Percentiles rank a stretch among this genome's conserved stretches.
phyloP scores from a whole-genome alignment of 2,113 vertebrate species.

The Tor tambroides region DNA sequence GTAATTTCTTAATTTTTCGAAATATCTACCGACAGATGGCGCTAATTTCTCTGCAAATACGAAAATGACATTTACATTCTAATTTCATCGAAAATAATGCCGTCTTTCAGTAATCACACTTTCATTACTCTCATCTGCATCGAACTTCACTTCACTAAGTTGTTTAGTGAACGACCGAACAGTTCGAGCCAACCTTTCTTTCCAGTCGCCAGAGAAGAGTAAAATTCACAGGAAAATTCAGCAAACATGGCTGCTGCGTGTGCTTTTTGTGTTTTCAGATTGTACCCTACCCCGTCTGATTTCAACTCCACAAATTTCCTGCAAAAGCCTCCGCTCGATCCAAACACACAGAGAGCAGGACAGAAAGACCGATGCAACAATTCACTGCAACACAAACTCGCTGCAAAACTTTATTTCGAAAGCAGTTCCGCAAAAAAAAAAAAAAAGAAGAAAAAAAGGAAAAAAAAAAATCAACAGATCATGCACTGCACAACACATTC shows the following conservation, averaged over 20 bases:
- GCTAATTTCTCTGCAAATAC: constrained; percentile 79
- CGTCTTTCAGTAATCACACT: neutral
- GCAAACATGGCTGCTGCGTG: constrained; percentile 85
- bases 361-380: neutral
- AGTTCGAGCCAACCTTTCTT: neutral
- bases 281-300: constrained; percentile 74
- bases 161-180: neutral
- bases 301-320: constrained; percentile 58
- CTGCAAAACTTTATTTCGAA: constrained; percentile 70
- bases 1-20: constrained; percentile 78
- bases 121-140: neutral
- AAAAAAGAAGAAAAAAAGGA: constrained; percentile 49
- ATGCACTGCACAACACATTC: constrained; percentile 34
- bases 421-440: constrained; percentile 27
- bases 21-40: constrained; percentile 87
- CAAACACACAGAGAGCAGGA: neutral
- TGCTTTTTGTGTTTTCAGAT: constrained; percentile 79
- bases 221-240: constrained; percentile 75
- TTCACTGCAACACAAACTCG: constrained; percentile 31
- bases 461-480: constrained; percentile 53
- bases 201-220: constrained; percentile 62
- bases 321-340: neutral
- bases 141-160: neutral
- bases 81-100: constrained; percentile 63
- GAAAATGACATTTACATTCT: constrained; percentile 63